These are phyloP conservation scores for Protosalanx chinensis DNA, from an alignment of 2,797 vertebrate species.

Conservation along the genomic window DNA sequence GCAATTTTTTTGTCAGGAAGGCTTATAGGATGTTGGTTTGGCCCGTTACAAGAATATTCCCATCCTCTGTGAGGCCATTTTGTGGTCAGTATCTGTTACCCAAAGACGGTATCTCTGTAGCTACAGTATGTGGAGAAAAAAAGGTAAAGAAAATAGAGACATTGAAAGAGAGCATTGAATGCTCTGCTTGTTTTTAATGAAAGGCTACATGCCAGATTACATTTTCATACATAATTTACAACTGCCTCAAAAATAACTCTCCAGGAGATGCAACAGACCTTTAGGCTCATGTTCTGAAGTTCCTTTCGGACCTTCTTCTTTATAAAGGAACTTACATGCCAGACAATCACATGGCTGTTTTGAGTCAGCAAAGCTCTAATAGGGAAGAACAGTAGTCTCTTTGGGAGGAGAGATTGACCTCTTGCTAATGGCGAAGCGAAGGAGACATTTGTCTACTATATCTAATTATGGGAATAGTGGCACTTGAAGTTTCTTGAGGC, in stretches of 20 bases:
- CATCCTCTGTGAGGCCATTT: conserved; percentile 1
- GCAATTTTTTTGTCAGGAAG: conserved; percentile 8
- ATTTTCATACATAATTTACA: not conserved
- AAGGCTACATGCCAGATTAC: not conserved
- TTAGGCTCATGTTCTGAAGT: not conserved
- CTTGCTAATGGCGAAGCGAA: conserved; percentile 85
- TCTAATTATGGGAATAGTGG: conserved; percentile 87
- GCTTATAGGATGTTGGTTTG: conserved; percentile 7
- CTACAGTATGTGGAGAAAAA: not conserved
- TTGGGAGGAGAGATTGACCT: conserved; percentile 86
- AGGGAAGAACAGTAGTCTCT: conserved; percentile 85
- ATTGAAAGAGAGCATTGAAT: not conserved
- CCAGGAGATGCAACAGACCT: not conserved
- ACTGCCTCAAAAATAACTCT: not conserved
- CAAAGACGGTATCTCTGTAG: not conserved
- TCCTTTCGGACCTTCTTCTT: conserved; percentile 59
- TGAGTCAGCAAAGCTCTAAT: conserved; percentile 87
- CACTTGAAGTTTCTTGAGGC: conserved; percentile 82
- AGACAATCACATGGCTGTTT: conserved; percentile 85
- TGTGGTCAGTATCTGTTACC: too few species aligned
- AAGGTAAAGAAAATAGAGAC: not conserved
- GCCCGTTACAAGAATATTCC: not conserved
- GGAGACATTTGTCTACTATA: conserved; percentile 87
- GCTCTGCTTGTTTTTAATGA: not conserved
- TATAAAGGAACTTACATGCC: conserved; percentile 67